Evolutionary conservation across 2,888 invertebrate species (phyloP), one percentile per base, ranked within the genome.

Genomic region (Acheta domesticus): DNA sequence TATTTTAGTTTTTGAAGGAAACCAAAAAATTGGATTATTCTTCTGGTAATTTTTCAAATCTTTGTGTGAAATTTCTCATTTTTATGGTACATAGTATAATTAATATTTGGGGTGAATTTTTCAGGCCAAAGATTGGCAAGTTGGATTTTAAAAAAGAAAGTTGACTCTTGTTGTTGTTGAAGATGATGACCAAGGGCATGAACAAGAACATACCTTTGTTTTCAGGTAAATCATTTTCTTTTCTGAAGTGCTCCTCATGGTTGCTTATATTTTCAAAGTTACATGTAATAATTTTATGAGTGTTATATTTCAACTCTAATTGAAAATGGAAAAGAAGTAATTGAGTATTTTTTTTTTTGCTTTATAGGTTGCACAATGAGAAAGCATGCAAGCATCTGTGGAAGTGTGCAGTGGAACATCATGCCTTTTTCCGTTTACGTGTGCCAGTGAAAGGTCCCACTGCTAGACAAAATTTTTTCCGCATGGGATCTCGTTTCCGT

Each of bases 361-460:
- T 36, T 81, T 83, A 12, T 82, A 90, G 92, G 80, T 89, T 99
- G 83, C 94, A 95, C 83, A 99, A 98, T 86, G 97, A 98, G 86
- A 98, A 98, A 87, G 98, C 99, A 1, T 98, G 98, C 87, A 99
- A 99, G 87, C 99, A 99, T 88, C 89, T 99, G 83, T 99, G 99
- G 99, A 99, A 99, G 88, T 99, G 99, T 89, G 99, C 99, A 48
- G 96, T 99, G 0, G 99, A 99, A 87, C 98, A 99, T 89, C 99
- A 99, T 89, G 96, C 98, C 1, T 99, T 99, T 90, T 99, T 99
- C 91, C 92, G 99, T 82, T 89, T 99, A 79, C 92, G 96, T 83
- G 95, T 94, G 62, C 95, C 96, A 1, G 93, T 95, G 1, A 96
- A 96, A 86, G 94, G 95, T 2, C 94, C 95, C 4, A 94, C 94